Base-by-base conservation (phyloP, 1,140 invertebrate genomes). In the Belonocnema kinseyi region DNA sequence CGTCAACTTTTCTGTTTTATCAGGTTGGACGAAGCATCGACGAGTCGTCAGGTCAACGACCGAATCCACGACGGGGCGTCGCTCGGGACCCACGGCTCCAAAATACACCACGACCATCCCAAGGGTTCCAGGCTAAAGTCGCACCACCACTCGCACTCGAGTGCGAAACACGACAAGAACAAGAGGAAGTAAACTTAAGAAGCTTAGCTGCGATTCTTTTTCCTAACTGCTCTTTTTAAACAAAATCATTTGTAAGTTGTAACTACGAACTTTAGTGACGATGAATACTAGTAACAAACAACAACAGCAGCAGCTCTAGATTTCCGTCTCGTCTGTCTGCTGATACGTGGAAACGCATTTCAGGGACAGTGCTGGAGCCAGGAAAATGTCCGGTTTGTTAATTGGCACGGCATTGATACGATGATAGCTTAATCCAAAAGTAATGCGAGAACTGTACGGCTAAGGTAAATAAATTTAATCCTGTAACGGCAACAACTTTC, bases 21-120 rank as follows among this genome's bases (percentile, higher is more conserved):
- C 82, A 91, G 90, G 89, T 91, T 86, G 72, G 78, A 84, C 80
- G 89, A 90, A 87, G 87, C 89, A 85, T 89, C 90, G 71, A 91
- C 91, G 70, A 91, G 88, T 88, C 89, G 87, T 85, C 89, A 88
- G 74, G 78, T 87, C 75, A 86, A 73, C 80, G 88, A 91, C 78
- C 88, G 84, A 86, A 81, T 80, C 83, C 85, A 76, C 84, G 87
- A 89, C 77, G 80, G 74, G 83, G 85, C 40, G 40, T 46, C 40
- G 40, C 40, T 46, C 40, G 40, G 40, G 40, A 46, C 74, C 82
- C 87, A 88, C 72, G 85, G 80, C 81, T 76, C 81, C 54, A 90
- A 88, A 86, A 71, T 83, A 74, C 70, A 78, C 73, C 78, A 84
- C 80, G 88, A 90, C 56, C 81, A 86, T 80, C 80, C 83, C 70